phyloP scores from a whole-genome alignment of 2,888 invertebrate species.

The Apomyelois bistriatella region DNA sequence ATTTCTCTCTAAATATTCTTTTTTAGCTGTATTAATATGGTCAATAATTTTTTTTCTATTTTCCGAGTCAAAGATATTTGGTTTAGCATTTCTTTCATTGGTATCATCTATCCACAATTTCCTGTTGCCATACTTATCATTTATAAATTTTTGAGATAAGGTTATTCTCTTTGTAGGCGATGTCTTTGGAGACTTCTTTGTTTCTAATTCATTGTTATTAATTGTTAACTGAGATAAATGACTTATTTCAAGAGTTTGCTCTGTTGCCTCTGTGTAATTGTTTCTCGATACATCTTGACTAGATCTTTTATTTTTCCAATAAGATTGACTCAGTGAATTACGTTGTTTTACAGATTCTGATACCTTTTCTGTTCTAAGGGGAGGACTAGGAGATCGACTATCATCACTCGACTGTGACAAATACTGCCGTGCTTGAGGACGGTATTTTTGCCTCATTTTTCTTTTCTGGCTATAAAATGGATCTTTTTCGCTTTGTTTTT shows the following conservation, averaged over 20 bases:
- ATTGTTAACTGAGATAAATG: slow-evolving; percentile 68
- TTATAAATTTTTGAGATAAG: slow-evolving; percentile 75
- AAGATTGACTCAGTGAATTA: slow-evolving; percentile 72
- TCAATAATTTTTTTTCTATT: slow-evolving; percentile 63
- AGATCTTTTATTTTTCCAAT: slow-evolving; percentile 70
- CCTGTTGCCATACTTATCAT: slow-evolving; percentile 75
- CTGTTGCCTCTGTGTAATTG: slow-evolving; percentile 43
- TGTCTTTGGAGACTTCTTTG: slow-evolving; percentile 60
- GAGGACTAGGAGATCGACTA: slow-evolving; percentile 80
- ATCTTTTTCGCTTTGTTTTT: slow-evolving; percentile 95
- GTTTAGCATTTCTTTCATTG: slow-evolving; percentile 52
- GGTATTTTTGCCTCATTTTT: slow-evolving; percentile 83
- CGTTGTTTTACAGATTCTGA: slow-evolving; percentile 62
- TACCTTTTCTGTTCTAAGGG: slow-evolving; percentile 55
- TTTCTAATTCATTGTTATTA: slow-evolving; percentile 48
- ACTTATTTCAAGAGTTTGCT: slow-evolving; percentile 70
- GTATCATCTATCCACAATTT: slow-evolving; percentile 69
- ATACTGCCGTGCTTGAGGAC: slow-evolving; percentile 78
- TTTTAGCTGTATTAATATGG: slow-evolving; percentile 56
- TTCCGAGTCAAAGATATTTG: slow-evolving; percentile 52
- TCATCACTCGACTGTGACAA: slow-evolving; percentile 82
- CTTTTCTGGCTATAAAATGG: slow-evolving; percentile 88
- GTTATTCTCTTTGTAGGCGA: slow-evolving; percentile 63
- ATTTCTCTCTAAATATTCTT: slow-evolving; percentile 50
- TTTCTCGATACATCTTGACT: slow-evolving; percentile 66